A percentile compares a stretch with the other conserved stretches of the same genome.
These are phyloP conservation scores for Nicator chloris DNA, from an alignment of 2,113 vertebrate genomes.

Conservation along the genomic window DNA sequence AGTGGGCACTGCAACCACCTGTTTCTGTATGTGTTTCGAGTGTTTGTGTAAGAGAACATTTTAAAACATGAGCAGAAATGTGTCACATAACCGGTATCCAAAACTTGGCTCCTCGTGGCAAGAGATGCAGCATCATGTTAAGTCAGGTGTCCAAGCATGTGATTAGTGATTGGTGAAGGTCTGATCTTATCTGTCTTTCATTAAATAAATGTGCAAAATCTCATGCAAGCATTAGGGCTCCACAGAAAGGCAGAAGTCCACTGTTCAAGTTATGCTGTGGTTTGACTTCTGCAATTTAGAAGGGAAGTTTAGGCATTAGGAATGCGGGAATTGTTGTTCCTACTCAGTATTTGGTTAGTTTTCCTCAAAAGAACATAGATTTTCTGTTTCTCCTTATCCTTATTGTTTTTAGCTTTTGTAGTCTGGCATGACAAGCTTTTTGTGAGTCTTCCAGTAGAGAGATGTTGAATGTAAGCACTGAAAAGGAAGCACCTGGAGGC, in stretches of 20 bases:
- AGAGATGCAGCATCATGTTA: background rate
- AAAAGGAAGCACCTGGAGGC: slow-evolving; percentile 28
- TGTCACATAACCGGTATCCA: accelerated
- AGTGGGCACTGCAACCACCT: background rate
- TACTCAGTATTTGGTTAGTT: background rate
- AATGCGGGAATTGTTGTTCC: background rate
- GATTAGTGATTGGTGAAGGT: background rate
- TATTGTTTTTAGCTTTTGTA: background rate
- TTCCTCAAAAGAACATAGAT: background rate
- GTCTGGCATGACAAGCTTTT: background rate
- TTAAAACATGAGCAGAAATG: background rate
- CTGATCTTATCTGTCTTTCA: background rate
- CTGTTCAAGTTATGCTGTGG: background rate
- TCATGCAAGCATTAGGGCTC: background rate
- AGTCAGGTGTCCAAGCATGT: background rate
- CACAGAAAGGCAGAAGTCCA: background rate
- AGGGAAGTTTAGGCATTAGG: background rate
- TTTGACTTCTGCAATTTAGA: background rate
- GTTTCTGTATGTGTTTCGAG: background rate
- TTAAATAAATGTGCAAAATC: background rate
- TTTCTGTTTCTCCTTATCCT: background rate
- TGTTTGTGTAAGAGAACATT: background rate
- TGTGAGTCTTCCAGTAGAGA: background rate
- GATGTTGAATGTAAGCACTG: background rate
- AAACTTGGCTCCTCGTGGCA: background rate